Percentiles rank a stretch among this genome's conserved stretches.
phyloP scores from a whole-genome alignment of 2,113 vertebrate species.

The Bagarius yarrelli region DNA sequence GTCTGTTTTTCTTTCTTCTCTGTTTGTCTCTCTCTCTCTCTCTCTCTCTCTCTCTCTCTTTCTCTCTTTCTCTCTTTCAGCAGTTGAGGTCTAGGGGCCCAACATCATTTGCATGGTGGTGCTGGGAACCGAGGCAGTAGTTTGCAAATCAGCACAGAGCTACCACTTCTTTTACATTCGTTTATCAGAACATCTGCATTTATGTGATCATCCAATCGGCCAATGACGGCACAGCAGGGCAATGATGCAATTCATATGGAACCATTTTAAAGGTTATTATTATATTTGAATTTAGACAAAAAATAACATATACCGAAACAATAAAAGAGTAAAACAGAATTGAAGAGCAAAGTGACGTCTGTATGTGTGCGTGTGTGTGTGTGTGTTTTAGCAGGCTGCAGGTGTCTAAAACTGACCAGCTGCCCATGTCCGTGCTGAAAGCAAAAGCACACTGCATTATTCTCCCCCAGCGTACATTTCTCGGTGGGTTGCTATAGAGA shows the following conservation, averaged over 20 bases:
- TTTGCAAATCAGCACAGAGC: no score
- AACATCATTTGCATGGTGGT: no score
- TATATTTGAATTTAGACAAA: no score
- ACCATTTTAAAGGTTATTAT: not conserved
- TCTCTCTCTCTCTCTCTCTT: not conserved
- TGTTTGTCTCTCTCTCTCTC: not conserved
- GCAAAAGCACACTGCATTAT: constrained; percentile 78
- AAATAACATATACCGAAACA: not conserved
- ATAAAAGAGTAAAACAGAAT: not conserved
- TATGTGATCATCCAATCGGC: not conserved
- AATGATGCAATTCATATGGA: not conserved
- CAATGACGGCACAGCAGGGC: not conserved
- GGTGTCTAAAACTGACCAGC: constrained; percentile 65
- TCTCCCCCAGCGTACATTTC: constrained; percentile 73
- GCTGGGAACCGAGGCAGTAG: no score
- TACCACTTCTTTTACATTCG: no score
- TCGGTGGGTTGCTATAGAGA: constrained; percentile 92
- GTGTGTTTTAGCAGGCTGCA: constrained; percentile 48
- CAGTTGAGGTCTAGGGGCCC: no score
- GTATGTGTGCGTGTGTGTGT: constrained; percentile 12
- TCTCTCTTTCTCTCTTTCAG: not conserved
- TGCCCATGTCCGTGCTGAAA: constrained; percentile 61
- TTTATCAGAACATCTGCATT: not conserved
- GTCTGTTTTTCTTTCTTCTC: no score
- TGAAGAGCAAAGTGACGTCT: not conserved